Evolutionary conservation across 2,888 invertebrate genomes (phyloP).

Genomic region (Pantelozetes paolii): DNA sequence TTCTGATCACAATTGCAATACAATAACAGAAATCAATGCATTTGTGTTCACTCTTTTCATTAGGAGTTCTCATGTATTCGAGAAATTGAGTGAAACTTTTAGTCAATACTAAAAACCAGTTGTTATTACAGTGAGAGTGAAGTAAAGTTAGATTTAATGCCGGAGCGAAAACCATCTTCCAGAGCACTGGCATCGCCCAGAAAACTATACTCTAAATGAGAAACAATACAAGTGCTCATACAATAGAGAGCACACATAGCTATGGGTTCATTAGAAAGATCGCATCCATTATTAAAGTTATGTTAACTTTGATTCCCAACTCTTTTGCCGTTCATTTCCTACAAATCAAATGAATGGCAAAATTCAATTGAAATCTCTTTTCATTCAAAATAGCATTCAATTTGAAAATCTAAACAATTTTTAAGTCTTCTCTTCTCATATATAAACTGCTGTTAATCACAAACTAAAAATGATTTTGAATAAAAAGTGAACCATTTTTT

Average conservation of each 20-base stretch:
- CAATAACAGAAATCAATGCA: slow-evolving; percentile 22
- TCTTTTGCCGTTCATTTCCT: not conserved
- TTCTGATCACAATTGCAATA: slow-evolving; percentile 7
- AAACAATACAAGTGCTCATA: slow-evolving; percentile 14
- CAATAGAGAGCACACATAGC: not conserved
- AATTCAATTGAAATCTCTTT: slow-evolving; percentile 6
- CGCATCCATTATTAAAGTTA: slow-evolving; percentile 13
- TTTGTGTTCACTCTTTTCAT: not conserved
- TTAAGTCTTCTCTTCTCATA: not conserved
- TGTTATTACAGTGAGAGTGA: not conserved
- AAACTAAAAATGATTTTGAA: not conserved
- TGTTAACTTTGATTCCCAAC: slow-evolving; percentile 1
- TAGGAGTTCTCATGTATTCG: slow-evolving; percentile 9
- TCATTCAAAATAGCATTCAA: not conserved
- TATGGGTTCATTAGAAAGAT: slow-evolving; percentile 4
- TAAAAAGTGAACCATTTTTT: not conserved
- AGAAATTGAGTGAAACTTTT: slow-evolving; percentile 1
- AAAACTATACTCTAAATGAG: slow-evolving; percentile 1
- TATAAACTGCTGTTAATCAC: not conserved
- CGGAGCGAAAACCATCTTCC: not conserved
- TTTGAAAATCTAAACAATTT: not conserved
- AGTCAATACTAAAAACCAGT: slow-evolving; percentile 13
- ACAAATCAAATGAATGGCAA: slow-evolving; percentile 1
- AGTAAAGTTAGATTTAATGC: not conserved
- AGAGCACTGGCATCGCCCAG: not conserved